phyloP scores from a whole-genome alignment of 2,113 vertebrate species.

The Ia io region DNA sequence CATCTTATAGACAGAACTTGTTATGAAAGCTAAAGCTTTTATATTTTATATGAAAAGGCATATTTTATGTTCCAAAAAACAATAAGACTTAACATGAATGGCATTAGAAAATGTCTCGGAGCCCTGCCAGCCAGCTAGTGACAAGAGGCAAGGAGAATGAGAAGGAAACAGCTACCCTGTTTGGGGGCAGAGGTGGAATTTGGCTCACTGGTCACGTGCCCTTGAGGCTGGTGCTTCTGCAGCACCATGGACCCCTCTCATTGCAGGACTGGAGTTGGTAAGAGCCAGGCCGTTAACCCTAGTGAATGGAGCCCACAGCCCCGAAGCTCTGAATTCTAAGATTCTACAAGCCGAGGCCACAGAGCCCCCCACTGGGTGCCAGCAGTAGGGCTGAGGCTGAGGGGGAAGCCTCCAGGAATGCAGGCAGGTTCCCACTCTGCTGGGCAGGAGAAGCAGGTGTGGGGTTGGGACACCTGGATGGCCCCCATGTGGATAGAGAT shows the following conservation, averaged over 20 bases:
- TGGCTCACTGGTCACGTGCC: accelerated
- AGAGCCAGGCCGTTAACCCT: background rate
- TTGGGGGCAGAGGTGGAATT: background rate
- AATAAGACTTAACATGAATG: background rate
- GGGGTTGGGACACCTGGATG: accelerated
- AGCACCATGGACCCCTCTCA: accelerated
- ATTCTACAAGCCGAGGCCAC: background rate
- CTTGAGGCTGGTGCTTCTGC: too few relatives aligned
- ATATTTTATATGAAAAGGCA: background rate
- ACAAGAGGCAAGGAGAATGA: background rate
- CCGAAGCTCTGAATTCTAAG: background rate
- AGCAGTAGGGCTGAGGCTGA: background rate
- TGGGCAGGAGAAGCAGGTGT: too few relatives aligned
- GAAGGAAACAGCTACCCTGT: background rate
- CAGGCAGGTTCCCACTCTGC: too few relatives aligned
- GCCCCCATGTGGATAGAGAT: accelerated
- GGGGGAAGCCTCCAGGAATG: accelerated
- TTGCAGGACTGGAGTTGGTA: too few relatives aligned
- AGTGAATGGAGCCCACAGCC: background rate
- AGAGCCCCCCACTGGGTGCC: too few relatives aligned
- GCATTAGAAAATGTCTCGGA: background rate
- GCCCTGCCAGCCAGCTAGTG: background rate
- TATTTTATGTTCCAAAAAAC: background rate
- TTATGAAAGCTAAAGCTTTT: accelerated
- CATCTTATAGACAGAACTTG: background rate